phyloP scores from a whole-genome alignment of 2,888 invertebrate genomes.

The Leptopilina syphax region DNA sequence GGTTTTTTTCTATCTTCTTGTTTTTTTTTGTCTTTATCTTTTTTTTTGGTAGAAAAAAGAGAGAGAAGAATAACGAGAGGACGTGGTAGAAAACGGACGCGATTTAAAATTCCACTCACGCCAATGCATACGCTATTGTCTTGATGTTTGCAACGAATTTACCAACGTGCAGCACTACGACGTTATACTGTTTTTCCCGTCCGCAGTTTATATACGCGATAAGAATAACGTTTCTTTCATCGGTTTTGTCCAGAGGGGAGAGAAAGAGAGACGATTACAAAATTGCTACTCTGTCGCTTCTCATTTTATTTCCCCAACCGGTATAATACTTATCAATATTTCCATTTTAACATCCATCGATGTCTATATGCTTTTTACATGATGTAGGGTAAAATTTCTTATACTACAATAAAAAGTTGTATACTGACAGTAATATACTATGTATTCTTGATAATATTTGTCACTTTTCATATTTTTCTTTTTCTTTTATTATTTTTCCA shows the following conservation, averaged over 20 bases:
- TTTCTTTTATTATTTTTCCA: too few relatives aligned
- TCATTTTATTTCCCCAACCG: not conserved
- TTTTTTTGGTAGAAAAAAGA: not conserved
- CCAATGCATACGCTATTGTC: conserved; percentile 62
- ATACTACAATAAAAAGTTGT: too few relatives aligned
- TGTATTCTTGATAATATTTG: too few relatives aligned
- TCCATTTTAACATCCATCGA: conserved; percentile 16
- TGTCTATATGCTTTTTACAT: not conserved
- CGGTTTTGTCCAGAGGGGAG: conserved; percentile 47
- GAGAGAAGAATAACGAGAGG: conserved; percentile 3
- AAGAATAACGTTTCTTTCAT: conserved; percentile 66
- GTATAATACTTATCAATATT: conserved; percentile 14
- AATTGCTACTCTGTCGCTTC: not conserved
- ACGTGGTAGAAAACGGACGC: conserved; percentile 24
- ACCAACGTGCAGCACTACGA: conserved; percentile 70
- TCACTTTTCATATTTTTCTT: too few relatives aligned
- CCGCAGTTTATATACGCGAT: conserved; percentile 66
- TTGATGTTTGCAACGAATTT: conserved; percentile 69
- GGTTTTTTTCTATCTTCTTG: too few relatives aligned
- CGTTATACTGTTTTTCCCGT: conserved; percentile 56
- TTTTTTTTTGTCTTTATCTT: too few relatives aligned
- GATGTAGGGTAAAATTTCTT: too few relatives aligned
- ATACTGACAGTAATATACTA: too few relatives aligned
- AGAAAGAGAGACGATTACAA: conserved; percentile 30
- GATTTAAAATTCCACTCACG: conserved; percentile 61